Evolutionary conservation across 2,797 vertebrate genomes (phyloP).

Genomic region (Hydrolagus colliei): DNA sequence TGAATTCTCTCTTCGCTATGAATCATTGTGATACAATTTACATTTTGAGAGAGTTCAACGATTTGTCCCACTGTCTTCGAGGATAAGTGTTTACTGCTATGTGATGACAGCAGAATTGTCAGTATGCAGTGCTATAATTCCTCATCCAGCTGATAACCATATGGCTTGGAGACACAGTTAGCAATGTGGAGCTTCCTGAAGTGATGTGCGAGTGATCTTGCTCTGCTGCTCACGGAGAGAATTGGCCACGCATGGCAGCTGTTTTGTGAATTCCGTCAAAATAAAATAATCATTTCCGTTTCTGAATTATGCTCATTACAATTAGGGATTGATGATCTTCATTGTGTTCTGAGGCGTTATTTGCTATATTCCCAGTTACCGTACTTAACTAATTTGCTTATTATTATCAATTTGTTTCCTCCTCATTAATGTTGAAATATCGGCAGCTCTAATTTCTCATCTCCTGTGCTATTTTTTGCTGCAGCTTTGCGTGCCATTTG

Average conservation of each 20-base stretch:
- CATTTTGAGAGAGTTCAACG: not conserved
- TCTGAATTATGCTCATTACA: not conserved
- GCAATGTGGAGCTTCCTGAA: not conserved
- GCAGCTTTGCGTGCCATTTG: slow-evolving; percentile 22
- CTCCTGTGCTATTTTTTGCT: slow-evolving; percentile 29
- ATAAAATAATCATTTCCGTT: not conserved
- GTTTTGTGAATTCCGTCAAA: not conserved
- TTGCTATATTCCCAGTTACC: not conserved
- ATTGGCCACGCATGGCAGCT: not conserved
- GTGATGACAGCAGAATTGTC: not conserved
- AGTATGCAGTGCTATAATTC: not conserved
- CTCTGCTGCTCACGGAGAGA: not conserved
- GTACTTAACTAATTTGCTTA: slow-evolving; percentile 9
- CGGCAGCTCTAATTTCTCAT: slow-evolving; percentile 16
- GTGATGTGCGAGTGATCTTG: not conserved
- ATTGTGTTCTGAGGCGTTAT: slow-evolving; percentile 1
- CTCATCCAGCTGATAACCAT: not conserved
- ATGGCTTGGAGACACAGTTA: not conserved
- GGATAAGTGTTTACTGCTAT: not conserved
- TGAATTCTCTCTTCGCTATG: not conserved
- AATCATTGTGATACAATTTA: slow-evolving; percentile 1
- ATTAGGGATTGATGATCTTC: not conserved
- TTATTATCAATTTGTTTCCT: slow-evolving; percentile 12
- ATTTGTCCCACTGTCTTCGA: not conserved
- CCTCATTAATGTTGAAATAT: slow-evolving; percentile 17